A percentile compares a stretch with the other conserved stretches of the same genome.
Evolutionary conservation across 2,888 invertebrate genomes (phyloP).

Genomic region (Labia minor): DNA sequence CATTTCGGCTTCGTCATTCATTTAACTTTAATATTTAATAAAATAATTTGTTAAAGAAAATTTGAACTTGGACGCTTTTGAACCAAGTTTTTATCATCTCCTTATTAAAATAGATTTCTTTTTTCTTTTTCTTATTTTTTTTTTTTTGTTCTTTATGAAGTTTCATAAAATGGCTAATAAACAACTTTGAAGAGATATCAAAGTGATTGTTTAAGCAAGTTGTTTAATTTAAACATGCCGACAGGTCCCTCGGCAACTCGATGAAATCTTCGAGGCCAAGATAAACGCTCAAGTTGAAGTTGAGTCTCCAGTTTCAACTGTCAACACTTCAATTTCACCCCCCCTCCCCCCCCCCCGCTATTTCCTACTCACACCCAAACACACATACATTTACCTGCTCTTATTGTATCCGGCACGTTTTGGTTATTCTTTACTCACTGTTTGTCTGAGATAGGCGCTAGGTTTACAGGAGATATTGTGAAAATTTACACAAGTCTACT

Average conservation of each 20-base stretch:
- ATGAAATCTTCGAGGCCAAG: conserved; percentile 13
- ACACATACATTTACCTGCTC: too few species aligned
- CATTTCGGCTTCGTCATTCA: not conserved
- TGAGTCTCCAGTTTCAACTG: not conserved
- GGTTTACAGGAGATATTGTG: not conserved
- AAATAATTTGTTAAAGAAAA: not conserved
- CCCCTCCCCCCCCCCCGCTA: not conserved
- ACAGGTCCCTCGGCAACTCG: conserved; percentile 4
- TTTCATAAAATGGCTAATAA: not conserved
- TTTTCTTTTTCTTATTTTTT: too few species aligned
- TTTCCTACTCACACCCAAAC: too few species aligned
- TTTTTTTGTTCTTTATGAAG: not conserved
- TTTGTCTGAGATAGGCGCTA: not conserved
- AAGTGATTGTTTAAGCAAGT: conserved; percentile 13
- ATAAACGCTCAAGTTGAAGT: conserved; percentile 2
- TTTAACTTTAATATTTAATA: conserved; percentile 4
- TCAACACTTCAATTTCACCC: conserved; percentile 5
- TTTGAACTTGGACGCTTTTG: not conserved
- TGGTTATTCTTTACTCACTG: not conserved
- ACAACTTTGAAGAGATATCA: conserved; percentile 13
- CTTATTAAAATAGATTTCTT: not conserved
- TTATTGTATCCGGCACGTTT: too few species aligned
- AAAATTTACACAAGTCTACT: not conserved
- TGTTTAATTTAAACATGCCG: conserved; percentile 6
- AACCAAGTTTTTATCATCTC: not conserved